phyloP scores from a whole-genome alignment of 2,113 vertebrate species.

The Petrocephalus microphthalmus region DNA sequence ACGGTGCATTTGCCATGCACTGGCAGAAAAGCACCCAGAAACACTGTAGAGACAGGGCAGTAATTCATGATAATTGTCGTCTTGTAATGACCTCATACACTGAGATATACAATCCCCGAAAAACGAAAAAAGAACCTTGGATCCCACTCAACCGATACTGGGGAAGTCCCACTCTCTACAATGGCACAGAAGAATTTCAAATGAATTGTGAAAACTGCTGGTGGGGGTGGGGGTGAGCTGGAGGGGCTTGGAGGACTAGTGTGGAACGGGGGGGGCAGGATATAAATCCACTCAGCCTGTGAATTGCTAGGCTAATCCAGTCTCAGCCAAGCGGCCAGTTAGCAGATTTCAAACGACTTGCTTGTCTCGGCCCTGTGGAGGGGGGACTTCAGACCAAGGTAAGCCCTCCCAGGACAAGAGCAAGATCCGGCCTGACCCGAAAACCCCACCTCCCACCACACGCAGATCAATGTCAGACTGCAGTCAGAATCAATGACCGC shows the following conservation, averaged over 20 bases:
- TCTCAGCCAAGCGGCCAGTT: conserved; percentile 57
- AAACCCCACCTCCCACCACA: not conserved
- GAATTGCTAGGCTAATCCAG: conserved; percentile 62
- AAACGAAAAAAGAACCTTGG: not conserved
- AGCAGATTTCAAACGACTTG: conserved; percentile 38
- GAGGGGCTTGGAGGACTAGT: not conserved
- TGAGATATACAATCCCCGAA: not conserved
- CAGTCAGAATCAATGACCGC: conserved; percentile 28
- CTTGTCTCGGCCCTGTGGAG: conserved; percentile 19
- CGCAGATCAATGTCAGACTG: conserved; percentile 29
- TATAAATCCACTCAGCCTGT: conserved; percentile 52
- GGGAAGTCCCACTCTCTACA: not conserved
- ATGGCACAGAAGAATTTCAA: not conserved
- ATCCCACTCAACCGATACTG: not conserved
- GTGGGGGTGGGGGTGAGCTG: not conserved
- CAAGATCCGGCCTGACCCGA: conserved; percentile 16
- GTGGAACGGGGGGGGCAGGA: conserved; percentile 22
- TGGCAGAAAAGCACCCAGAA: not conserved
- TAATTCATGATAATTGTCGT: not conserved
- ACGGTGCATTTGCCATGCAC: not conserved
- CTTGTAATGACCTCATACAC: not conserved
- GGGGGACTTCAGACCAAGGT: not conserved
- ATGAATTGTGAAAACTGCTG: not conserved
- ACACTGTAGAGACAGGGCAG: not conserved
- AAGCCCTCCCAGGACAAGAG: conserved; percentile 5